phyloP scores from a whole-genome alignment of 2,797 vertebrate species.

The Onychomys leucogaster region DNA sequence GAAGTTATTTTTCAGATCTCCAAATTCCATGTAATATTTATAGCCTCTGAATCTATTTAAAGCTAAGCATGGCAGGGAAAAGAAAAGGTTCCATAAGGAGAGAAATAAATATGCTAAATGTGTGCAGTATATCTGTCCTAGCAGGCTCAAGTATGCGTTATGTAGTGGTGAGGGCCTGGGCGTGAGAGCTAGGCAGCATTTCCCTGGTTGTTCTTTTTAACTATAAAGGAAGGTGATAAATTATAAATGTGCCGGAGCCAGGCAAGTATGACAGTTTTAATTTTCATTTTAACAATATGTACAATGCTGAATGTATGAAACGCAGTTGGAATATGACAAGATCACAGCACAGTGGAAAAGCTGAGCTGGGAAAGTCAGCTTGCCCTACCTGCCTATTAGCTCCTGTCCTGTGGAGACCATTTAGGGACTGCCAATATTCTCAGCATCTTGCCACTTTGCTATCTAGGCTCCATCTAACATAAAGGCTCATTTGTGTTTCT shows the following conservation, averaged over 20 bases:
- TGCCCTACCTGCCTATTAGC: background rate
- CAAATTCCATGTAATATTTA: constrained; percentile 81
- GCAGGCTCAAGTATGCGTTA: constrained; percentile 56
- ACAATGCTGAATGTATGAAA: constrained; percentile 55
- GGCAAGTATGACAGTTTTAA: constrained; percentile 76
- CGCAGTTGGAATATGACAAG: constrained; percentile 41
- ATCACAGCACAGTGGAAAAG: background rate
- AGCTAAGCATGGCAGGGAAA: constrained; percentile 66
- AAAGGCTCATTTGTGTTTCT: background rate
- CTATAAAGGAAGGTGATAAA: constrained; percentile 77
- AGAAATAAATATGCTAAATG: constrained; percentile 81
- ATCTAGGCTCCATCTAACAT: background rate
- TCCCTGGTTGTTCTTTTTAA: constrained; percentile 72
- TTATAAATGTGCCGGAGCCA: constrained; percentile 74
- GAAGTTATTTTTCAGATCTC: constrained; percentile 77
- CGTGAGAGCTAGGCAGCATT: constrained; percentile 54
- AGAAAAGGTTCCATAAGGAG: constrained; percentile 75
- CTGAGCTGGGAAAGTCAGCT: constrained; percentile 44
- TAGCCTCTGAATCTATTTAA: constrained; percentile 79
- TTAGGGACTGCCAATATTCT: background rate
- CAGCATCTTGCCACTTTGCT: background rate
- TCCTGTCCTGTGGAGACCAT: fast-evolving
- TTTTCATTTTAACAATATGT: constrained; percentile 78
- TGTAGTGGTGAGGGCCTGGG: constrained; percentile 56
- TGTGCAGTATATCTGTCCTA: constrained; percentile 71